Base-by-base conservation (phyloP, 2,113 vertebrate species). In the Morone chrysops region DNA sequence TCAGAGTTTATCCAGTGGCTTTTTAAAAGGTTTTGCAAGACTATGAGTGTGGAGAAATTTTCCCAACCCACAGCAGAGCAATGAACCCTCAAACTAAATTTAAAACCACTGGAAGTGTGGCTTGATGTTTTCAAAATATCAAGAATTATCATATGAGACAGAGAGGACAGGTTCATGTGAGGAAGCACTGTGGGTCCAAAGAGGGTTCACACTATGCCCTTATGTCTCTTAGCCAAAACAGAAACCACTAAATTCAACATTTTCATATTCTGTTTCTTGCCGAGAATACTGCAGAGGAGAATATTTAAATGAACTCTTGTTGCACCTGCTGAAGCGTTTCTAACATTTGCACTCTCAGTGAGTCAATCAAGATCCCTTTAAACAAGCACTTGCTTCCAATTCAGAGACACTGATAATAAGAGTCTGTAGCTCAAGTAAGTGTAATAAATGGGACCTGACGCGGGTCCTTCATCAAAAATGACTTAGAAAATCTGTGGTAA, bases 301-400 rank as follows among this genome's bases (percentile, higher is more conserved):
- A 51, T 20, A 40, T 62, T 59, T 51, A 17, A 36, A 57, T 22
- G 4, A 31, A 43, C 41, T 13, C 50, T 6, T 4, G 20, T 22
- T 54, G 53, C 66, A 63, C 48, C 67, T 61, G 20, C 65, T 48
- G 48, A 70, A 59, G 53, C 45, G 56, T 41, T 41, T 60, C 56
- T 9, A 50, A 68, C 38, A 68, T 51, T 50, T 45, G 45, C 45
- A 47, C 45, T 47, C 45, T 17, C 20, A 20, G 11, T 65, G 8
- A 70, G 8, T 53, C 17, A 57, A 38, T 54, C 25, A 36, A 31
- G 20, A 31, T 8, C 7, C 18, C 12, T 38, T 61, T 3, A 22
- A n/a, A 25, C 8, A 45, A 40, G n/a, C 54, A 8, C 38, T 45
- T 72, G 2, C 1, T 57, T 22, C 54, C 22, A 9, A 14, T 22